Percentiles rank a stretch among this genome's conserved stretches.
Conservation (phyloP, 2,888 invertebrate genomes). For the Harpagoxenus sublaevis region DNA sequence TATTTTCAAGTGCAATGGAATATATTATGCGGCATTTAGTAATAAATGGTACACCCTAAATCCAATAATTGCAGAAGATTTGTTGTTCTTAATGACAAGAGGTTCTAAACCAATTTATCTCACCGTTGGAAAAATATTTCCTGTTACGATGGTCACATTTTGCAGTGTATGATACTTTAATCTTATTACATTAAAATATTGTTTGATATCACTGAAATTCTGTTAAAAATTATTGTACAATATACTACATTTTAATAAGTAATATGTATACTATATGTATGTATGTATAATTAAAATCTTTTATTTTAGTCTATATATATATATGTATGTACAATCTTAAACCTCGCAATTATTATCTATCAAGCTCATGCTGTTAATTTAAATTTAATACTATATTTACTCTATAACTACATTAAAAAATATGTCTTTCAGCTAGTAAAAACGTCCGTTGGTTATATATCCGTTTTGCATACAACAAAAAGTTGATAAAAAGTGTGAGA, state of each 20-base stretch:
- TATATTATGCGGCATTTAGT: constrained; percentile 38
- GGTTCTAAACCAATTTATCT: constrained; percentile 48
- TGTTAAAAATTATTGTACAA: neutral
- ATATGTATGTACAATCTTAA: too few relatives aligned
- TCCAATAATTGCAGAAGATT: neutral
- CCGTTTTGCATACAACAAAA: constrained; percentile 7
- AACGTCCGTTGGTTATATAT: constrained; percentile 19
- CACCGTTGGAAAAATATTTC: constrained; percentile 65
- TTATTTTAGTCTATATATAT: neutral
- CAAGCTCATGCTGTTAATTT: neutral
- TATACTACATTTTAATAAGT: neutral
- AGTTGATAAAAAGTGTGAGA: too few relatives aligned
- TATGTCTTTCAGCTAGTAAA: constrained; percentile 6
- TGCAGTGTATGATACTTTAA: constrained; percentile 57
- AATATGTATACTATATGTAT: neutral
- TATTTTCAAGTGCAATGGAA: constrained; percentile 50
- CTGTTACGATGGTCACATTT: constrained; percentile 60
- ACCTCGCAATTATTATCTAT: neutral
- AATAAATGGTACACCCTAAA: constrained; percentile 46
- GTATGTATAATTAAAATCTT: neutral
- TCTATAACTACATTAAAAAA: too few relatives aligned
- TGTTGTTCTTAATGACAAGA: constrained; percentile 58
- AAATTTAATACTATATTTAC: neutral
- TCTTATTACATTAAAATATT: neutral
- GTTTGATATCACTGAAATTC: neutral